Conservation (phyloP, 1,140 invertebrate species). For the Trissolcus basalis region DNA sequence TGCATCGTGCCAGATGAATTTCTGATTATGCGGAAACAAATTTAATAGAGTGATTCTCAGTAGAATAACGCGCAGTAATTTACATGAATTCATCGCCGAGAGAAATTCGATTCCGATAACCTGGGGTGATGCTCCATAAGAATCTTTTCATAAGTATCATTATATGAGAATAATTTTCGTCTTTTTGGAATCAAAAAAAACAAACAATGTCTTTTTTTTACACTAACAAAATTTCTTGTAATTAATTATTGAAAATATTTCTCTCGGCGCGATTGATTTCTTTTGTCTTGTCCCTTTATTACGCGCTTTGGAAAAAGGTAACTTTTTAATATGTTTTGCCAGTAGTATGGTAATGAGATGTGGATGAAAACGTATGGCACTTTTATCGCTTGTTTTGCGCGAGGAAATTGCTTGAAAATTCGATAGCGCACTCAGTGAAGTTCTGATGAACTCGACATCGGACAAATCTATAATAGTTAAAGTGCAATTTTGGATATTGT, state of each 20-base stretch:
- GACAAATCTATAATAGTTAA: too few relatives aligned
- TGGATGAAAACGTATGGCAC: slow-evolving; percentile 23
- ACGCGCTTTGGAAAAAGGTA: slow-evolving; percentile 62
- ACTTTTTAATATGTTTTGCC: slow-evolving; percentile 42
- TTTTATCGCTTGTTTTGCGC: slow-evolving; percentile 20
- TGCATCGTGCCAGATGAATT: slow-evolving; percentile 21
- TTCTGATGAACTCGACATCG: too few relatives aligned
- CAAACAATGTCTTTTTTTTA: too few relatives aligned
- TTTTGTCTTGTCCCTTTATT: slow-evolving; percentile 47
- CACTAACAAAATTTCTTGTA: background rate
- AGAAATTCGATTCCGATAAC: slow-evolving; percentile 26
- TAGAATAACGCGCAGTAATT: slow-evolving; percentile 32
- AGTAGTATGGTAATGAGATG: slow-evolving; percentile 46
- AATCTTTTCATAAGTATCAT: too few relatives aligned
- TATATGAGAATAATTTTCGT: too few relatives aligned
- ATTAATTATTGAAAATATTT: too few relatives aligned
- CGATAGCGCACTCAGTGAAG: slow-evolving; percentile 7
- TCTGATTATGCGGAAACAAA: slow-evolving; percentile 26
- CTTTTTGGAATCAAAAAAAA: background rate
- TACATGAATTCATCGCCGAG: slow-evolving; percentile 19
- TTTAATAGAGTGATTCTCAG: slow-evolving; percentile 17
- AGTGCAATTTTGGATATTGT: too few relatives aligned
- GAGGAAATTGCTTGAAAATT: slow-evolving; percentile 20
- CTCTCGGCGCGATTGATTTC: slow-evolving; percentile 39
- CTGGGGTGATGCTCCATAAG: background rate